These are phyloP conservation scores for Salticus scenicus DNA, from an alignment of 2,888 invertebrate genomes.

Conservation along the genomic window DNA sequence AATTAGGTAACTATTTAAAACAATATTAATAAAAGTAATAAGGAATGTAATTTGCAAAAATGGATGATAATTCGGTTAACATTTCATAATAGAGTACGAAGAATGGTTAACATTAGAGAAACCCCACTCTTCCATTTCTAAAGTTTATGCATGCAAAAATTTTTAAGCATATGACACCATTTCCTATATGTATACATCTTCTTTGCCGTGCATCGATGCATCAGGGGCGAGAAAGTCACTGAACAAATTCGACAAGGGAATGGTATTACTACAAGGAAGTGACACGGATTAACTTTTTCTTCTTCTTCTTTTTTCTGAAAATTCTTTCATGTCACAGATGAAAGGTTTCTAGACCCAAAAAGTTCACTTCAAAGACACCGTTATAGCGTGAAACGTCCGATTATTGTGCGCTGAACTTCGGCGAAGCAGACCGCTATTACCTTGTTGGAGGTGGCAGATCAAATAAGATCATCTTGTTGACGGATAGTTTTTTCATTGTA, in stretches of 20 bases:
- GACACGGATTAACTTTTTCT: background rate
- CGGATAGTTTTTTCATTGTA: background rate
- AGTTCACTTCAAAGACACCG: background rate
- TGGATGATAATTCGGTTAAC: no score
- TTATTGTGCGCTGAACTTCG: slow-evolving; percentile 23
- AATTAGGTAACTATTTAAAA: no score
- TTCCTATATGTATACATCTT: no score
- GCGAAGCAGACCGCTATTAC: background rate
- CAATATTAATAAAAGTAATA: no score
- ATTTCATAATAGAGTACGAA: no score
- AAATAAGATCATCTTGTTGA: background rate
- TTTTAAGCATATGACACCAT: no score
- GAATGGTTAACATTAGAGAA: no score
- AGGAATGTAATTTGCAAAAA: no score
- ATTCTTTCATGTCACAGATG: background rate
- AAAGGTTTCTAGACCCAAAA: background rate
- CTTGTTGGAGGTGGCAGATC: background rate
- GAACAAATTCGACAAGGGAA: background rate
- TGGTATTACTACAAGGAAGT: background rate
- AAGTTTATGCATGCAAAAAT: no score
- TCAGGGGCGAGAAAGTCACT: background rate
- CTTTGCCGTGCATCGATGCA: background rate
- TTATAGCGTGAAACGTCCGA: slow-evolving; percentile 12
- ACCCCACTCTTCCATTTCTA: no score
- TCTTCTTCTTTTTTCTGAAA: background rate